A percentile compares a stretch with the other conserved stretches of the same genome.
Evolutionary conservation across 2,888 invertebrate species (phyloP).

Genomic region (Drosophila cyrtoloma): DNA sequence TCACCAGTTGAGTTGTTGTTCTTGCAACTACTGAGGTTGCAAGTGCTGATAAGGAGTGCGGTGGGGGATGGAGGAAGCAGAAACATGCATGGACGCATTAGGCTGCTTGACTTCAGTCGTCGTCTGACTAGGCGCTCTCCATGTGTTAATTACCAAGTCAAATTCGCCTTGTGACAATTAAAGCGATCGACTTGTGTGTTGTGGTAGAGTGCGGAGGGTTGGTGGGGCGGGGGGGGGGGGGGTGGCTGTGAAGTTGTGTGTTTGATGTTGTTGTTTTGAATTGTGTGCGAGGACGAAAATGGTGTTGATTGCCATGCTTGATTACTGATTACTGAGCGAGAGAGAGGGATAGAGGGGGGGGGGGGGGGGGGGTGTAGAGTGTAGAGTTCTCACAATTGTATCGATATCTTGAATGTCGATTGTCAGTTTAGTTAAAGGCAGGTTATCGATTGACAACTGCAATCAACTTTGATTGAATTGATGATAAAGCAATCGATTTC

Average conservation of each 20-base stretch:
- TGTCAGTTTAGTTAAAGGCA: background rate
- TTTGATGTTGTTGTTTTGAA: background rate
- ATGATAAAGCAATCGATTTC: conserved; percentile 3
- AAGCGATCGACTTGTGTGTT: conserved; percentile 43
- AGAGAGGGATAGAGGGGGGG: no score
- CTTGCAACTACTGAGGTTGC: background rate
- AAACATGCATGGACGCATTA: conserved; percentile 10
- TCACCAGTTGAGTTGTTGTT: conserved; percentile 32
- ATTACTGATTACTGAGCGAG: background rate
- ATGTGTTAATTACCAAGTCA: conserved; percentile 78
- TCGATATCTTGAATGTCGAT: background rate
- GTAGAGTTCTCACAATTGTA: background rate
- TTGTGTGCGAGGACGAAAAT: conserved; percentile 4
- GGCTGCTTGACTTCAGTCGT: background rate
- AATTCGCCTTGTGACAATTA: conserved; percentile 75
- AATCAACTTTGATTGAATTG: background rate
- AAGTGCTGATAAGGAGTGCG: background rate
- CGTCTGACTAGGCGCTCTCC: conserved; percentile 43
- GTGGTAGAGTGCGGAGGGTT: background rate
- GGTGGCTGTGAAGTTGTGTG: background rate
- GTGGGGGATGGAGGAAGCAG: background rate
- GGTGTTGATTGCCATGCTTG: background rate
- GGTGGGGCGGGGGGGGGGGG: background rate
- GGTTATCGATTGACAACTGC: conserved; percentile 9
- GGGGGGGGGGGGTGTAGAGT: background rate